These are phyloP conservation scores for Portevinia maculata DNA, from an alignment of 2,888 invertebrate genomes.

Conservation along the genomic window DNA sequence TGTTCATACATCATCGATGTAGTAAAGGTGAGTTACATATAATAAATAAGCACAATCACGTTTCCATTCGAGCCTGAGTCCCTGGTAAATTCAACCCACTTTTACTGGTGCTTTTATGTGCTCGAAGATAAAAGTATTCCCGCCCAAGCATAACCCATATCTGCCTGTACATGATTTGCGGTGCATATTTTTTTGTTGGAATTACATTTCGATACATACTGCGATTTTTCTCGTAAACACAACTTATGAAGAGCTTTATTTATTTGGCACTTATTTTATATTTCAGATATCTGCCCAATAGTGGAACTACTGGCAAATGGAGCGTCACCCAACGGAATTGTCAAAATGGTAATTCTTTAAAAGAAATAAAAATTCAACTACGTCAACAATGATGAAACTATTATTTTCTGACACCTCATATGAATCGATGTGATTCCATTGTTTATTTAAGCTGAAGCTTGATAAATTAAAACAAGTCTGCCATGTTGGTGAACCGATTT, in stretches of 20 bases:
- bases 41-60: background rate
- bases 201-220: slow-evolving; percentile 58
- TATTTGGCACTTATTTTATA: background rate
- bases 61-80: slow-evolving; percentile 78
- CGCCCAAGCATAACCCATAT: slow-evolving; percentile 81
- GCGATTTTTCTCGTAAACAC: background rate
- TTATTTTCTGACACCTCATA: slow-evolving; percentile 81
- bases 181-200: slow-evolving; percentile 80
- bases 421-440: slow-evolving; percentile 80
- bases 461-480: no score
- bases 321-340: background rate
- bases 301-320: background rate
- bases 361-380: background rate
- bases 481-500: no score
- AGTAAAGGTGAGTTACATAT: background rate
- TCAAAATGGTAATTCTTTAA: slow-evolving; percentile 28
- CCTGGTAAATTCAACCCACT: slow-evolving; percentile 78
- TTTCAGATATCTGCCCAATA: background rate
- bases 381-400: slow-evolving; percentile 77
- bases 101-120: slow-evolving; percentile 81
- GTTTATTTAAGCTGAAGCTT: slow-evolving; percentile 49
- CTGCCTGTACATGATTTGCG: slow-evolving; percentile 77
- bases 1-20: no score
- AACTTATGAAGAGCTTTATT: background rate
- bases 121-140: slow-evolving; percentile 79